Conservation (phyloP, 2,113 vertebrate genomes). For the Ciconia stormi region DNA sequence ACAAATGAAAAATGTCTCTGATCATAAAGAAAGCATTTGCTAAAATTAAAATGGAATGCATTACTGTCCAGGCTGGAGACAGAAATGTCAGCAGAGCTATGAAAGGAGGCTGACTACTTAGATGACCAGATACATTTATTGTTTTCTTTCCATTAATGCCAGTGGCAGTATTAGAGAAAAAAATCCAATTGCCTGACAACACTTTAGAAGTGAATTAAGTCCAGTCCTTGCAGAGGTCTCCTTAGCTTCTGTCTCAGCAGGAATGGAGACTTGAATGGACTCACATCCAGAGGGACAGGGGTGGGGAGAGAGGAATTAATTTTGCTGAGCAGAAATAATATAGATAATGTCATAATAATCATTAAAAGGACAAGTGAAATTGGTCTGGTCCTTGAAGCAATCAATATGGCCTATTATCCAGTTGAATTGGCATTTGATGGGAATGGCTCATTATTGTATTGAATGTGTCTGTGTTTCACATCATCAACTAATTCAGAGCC, state of each 20-base stretch:
- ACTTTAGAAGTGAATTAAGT: conserved; percentile 26
- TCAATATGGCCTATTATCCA: conserved; percentile 46
- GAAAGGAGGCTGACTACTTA: conserved; percentile 12
- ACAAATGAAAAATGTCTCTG: conserved; percentile 61
- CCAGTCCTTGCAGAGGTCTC: not conserved
- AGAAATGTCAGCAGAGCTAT: conserved; percentile 25
- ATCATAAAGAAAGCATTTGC: conserved; percentile 54
- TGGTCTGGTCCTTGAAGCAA: not conserved
- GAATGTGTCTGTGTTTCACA: not conserved
- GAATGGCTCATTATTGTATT: not conserved
- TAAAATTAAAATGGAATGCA: conserved; percentile 57
- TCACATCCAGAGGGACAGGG: not conserved
- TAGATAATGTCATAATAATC: conserved; percentile 37
- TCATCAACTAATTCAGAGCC: not conserved
- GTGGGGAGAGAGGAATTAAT: conserved; percentile 13
- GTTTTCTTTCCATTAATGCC: conserved; percentile 51
- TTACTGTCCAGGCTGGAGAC: conserved; percentile 32
- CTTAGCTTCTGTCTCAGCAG: not conserved
- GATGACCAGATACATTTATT: conserved; percentile 38
- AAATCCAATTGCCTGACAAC: not conserved
- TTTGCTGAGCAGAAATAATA: conserved; percentile 26
- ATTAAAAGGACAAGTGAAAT: conserved; percentile 46
- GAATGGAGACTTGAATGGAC: not conserved
- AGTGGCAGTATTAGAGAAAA: not conserved
- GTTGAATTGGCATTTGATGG: conserved; percentile 30